Conservation (phyloP, 2,113 vertebrate genomes). For the Rhombomys opimus region DNA sequence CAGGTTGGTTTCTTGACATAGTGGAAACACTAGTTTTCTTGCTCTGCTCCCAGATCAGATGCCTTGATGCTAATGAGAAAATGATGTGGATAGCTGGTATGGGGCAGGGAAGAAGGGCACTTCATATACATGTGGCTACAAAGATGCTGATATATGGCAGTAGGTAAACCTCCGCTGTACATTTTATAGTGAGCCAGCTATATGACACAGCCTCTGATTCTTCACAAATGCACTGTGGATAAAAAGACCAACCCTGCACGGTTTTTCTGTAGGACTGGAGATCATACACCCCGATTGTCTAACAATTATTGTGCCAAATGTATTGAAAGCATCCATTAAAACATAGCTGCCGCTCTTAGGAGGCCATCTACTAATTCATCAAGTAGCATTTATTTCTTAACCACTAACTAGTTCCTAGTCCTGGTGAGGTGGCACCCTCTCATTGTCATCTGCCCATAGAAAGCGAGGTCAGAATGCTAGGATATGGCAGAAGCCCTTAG, state of each 20-base stretch:
- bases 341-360: not conserved
- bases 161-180: not conserved
- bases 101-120: not conserved
- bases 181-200: not conserved
- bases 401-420: not conserved
- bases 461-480: not conserved
- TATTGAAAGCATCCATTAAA: not conserved
- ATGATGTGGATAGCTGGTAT: not conserved
- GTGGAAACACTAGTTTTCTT: not conserved
- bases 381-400: slow-evolving; percentile 23
- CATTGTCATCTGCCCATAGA: not conserved
- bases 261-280: not conserved
- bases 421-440: not conserved
- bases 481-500: not conserved
- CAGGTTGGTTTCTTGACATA: not conserved
- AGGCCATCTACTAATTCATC: not conserved
- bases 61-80: not conserved
- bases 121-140: not conserved
- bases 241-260: not conserved
- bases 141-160: not conserved
- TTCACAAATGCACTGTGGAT: not conserved
- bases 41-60: not conserved
- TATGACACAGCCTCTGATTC: not conserved
- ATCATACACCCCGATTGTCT: not conserved
- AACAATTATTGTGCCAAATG: not conserved